Evolutionary conservation across 2,888 invertebrate species (phyloP), one percentile per base, ranked within the genome.

Genomic region (Kuschelorhynchus macadamiae): DNA sequence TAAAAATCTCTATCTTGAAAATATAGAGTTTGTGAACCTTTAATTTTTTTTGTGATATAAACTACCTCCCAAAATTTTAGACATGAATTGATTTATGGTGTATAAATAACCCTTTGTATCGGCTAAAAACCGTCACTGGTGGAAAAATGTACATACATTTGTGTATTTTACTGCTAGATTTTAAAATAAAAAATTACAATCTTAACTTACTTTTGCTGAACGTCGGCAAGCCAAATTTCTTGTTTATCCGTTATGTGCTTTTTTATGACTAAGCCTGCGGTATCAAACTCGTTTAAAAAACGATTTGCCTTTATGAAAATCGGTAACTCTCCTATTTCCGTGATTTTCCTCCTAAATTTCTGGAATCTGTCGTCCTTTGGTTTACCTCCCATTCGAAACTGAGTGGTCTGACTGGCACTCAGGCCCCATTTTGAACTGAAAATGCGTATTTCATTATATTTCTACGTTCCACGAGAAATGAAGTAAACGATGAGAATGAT

Each of bases 271-370:
- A 92, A 75, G 1, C 93, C 94, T 2, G 90, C 87, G 8, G 90
- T 88, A 82, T 94, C 94, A 71, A 93, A 86, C 85, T 94, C 94
- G n/a, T 68, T 88, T 88, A 77, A 89, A 90, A 8, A 79, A 68
- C 2, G 87, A 85, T 64, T 79, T 18, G 30, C 46, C 8, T 25
- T 14, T 3, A 33, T 59, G 52, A 77, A 70, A 85, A 85, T 73
- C 3, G 72, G 70, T 18, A 89, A 75, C 64, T 87, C 85, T 71
- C 81, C 81, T 60, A 90, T 85, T n/a, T 81, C 76, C 14, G 81
- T 73, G 11, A 80, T 33, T 52, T 72, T 76, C 39, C 83, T 75
- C 49, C 74, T 75, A 25, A 76, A 77, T 71, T 75, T 77, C 16
- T 71, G 68, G 56, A 69, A 76, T 55, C 60, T 55, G 17, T 41